phyloP scores from a whole-genome alignment of 30 jellyfish, hydroid and myxozoan genomes.

The Aurelia aurita region DNA sequence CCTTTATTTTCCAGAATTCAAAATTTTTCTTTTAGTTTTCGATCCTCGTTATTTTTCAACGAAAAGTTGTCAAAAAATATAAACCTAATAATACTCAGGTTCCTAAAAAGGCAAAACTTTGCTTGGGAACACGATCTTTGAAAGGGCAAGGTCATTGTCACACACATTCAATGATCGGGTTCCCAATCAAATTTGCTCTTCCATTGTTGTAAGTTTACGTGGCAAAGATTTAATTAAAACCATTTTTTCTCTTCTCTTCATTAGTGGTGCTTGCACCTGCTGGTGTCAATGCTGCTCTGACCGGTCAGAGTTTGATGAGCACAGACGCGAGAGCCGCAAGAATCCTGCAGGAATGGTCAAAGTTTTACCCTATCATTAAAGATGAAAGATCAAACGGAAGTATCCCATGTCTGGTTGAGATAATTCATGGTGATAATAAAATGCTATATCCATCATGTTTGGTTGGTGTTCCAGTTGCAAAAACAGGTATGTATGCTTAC shows the following conservation, averaged over 20 bases:
- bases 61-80: too few species aligned
- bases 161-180: too few species aligned
- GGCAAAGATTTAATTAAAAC: too few species aligned
- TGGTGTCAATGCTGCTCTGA: constrained; percentile 86
- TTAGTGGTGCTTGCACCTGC: constrained; percentile 94
- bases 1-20: too few species aligned
- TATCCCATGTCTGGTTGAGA: constrained; percentile 87
- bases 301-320: constrained; percentile 83
- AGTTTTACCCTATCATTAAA: constrained; percentile 68
- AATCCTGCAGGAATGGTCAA: constrained; percentile 84
- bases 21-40: too few species aligned
- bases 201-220: too few species aligned
- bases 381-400: constrained; percentile 58
- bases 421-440: constrained; percentile 66
- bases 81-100: too few species aligned
- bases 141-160: too few species aligned
- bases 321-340: constrained; percentile 80
- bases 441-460: constrained; percentile 87
- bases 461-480: constrained; percentile 68
- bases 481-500: constrained; percentile 25
- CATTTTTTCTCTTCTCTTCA: not conserved
- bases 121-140: too few species aligned
- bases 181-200: too few species aligned
- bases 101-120: too few species aligned
- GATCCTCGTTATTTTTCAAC: too few species aligned